These are phyloP conservation scores for Aulostomus chinensis DNA, from an alignment of 2,797 vertebrate species.

Conservation along the genomic window DNA sequence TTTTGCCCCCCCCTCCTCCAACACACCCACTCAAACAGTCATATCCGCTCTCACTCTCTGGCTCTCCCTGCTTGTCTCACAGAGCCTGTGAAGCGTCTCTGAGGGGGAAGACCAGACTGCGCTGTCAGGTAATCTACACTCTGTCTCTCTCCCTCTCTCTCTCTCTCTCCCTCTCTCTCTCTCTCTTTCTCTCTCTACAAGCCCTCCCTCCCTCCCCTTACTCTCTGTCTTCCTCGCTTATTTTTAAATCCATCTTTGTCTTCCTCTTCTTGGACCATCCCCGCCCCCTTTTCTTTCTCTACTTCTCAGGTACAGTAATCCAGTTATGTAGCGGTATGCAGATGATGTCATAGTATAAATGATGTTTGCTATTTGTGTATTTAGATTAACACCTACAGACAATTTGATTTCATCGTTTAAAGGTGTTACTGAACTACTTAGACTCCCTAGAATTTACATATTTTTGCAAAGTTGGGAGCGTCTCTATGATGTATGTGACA, in stretches of 20 bases:
- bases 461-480: too few relatives aligned
- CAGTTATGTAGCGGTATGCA: too few relatives aligned
- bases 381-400: too few relatives aligned
- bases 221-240: conserved; percentile 25
- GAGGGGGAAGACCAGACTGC: conserved; percentile 77
- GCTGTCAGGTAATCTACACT: conserved; percentile 76
- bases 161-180: conserved; percentile 22
- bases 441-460: not conserved
- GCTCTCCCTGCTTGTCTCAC: conserved; percentile 76
- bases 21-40: conserved; percentile 79
- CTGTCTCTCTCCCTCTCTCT: conserved; percentile 35
- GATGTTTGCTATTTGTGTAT: too few relatives aligned
- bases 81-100: conserved; percentile 79
- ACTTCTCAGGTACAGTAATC: conserved; percentile 17
- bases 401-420: not conserved
- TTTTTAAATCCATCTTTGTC: conserved; percentile 24
- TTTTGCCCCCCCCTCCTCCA: conserved; percentile 47
- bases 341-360: too few relatives aligned
- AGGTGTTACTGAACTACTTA: not conserved
- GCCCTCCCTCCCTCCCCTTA: conserved; percentile 3
- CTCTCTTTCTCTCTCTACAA: too few relatives aligned
- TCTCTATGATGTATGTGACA: too few relatives aligned
- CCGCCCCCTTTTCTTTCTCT: not conserved
- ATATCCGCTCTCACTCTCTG: conserved; percentile 77
- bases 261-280: conserved; percentile 1